Evolutionary conservation across 2,113 vertebrate species (phyloP).

Genomic region (Lynx canadensis): DNA sequence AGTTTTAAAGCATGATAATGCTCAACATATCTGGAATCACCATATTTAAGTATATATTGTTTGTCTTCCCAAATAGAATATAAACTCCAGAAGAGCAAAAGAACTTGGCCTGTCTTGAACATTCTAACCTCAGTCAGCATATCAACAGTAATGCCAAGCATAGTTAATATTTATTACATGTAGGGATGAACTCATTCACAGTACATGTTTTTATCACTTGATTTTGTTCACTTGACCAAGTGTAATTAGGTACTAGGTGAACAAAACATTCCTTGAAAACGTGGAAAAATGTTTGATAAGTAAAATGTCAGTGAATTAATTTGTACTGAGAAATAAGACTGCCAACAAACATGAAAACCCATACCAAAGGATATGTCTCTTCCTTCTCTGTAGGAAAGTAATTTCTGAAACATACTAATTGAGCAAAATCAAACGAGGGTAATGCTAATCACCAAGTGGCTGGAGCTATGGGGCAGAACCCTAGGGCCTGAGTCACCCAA

Average conservation of each 20-base stretch:
- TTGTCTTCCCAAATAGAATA: neutral
- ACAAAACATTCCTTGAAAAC: neutral
- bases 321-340: conserved; percentile 43
- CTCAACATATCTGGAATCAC: neutral
- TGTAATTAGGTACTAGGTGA: conserved; percentile 13
- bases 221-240: neutral
- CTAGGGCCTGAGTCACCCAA: neutral
- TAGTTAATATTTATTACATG: conserved; percentile 33
- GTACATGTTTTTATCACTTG: conserved; percentile 21
- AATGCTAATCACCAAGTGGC: neutral
- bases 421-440: neutral
- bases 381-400: neutral
- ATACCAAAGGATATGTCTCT: neutral
- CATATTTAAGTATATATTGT: neutral
- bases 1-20: conserved; percentile 3
- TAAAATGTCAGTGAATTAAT: conserved; percentile 39
- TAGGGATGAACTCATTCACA: neutral
- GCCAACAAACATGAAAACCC: neutral
- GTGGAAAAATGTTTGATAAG: conserved; percentile 18
- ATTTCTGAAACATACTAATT: neutral
- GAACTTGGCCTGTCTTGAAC: neutral
- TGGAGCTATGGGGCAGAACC: neutral
- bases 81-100: conserved; percentile 4
- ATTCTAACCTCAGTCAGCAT: neutral
- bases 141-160: neutral